Base-by-base conservation (phyloP, 1,140 invertebrate genomes). In the Conopomorpha cramerella region DNA sequence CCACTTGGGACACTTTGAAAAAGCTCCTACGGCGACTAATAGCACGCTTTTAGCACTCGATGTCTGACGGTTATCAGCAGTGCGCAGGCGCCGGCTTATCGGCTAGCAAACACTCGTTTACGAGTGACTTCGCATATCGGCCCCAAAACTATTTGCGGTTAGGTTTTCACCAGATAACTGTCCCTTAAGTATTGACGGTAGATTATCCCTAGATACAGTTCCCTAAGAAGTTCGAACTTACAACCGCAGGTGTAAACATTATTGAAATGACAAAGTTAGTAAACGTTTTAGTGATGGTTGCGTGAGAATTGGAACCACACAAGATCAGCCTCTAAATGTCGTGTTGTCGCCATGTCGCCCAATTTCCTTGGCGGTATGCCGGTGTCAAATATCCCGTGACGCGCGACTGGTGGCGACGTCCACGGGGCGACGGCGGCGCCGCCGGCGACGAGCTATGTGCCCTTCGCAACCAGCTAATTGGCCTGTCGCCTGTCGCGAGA, bases 11-110 rank as follows among this genome's bases (percentile, higher is more conserved):
- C n/a, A n/a, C 44, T 63, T 46, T 34, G 56, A 50, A 62, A 63
- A 49, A 55, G 41, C 53, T 59, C 51, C 59, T 57, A 48, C 46
- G 39, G 36, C 43, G 42, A 45, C 55, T 59, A 60, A 66, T 55
- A 59, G 53, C 52, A 54, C 46, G 62, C 64, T 73, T 73, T 73
- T 73, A 71, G 66, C 66, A 55, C 61, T 46, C 38, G 41, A 29
- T 55, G 53, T 55, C 52, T 45, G 16, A 36, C 41, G 49, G 56
- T 68, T 68, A 70, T 65, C 63, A 52, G 50, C 49, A 50, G 54
- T 60, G 50, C 65, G 58, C 52, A 55, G 68, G 68, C 68, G 68
- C 66, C 68, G 60, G 51, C 56, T 73, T 73, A 73, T 73, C 68
- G 53, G 17, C 25, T 37, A 45, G 65, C 54, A 70, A 73, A 73